A percentile compares a stretch with the other conserved stretches of the same genome.
Evolutionary conservation across 2,113 vertebrate genomes (phyloP).

Genomic region (Butorides virescens): DNA sequence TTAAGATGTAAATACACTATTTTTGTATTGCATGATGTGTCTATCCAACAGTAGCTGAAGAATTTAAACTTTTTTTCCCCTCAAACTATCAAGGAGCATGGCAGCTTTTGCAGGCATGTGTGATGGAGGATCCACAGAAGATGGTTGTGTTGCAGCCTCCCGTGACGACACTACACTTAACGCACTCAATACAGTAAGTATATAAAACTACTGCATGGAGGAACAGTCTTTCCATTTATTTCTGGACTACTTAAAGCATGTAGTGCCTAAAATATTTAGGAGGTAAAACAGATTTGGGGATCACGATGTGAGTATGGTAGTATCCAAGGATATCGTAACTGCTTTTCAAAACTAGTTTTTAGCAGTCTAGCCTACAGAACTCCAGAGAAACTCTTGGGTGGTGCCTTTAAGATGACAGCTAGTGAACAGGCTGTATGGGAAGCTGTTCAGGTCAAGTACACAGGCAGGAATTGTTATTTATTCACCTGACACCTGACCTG

Average conservation of each 20-base stretch:
- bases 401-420: not conserved
- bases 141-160: constrained; percentile 95
- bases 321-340: not conserved
- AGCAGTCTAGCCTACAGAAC: not conserved
- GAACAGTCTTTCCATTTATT: not conserved
- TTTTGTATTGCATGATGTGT: not conserved
- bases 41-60: not conserved
- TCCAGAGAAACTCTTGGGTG: not conserved
- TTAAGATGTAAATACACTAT: not conserved
- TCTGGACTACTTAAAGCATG: not conserved
- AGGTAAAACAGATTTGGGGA: not conserved
- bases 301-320: rapidly evolving
- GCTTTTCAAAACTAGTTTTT: rapidly evolving
- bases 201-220: not conserved
- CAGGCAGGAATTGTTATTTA: not conserved
- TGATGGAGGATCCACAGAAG: constrained; percentile 97
- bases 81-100: constrained; percentile 87
- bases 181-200: constrained; percentile 95
- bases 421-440: not conserved
- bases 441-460: not conserved
- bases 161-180: constrained; percentile 98
- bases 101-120: constrained; percentile 99
- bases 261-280: not conserved
- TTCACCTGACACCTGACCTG: not conserved
- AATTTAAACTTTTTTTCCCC: not conserved